phyloP scores from a whole-genome alignment of 2,888 invertebrate species.

The Melanostoma mellinum region DNA sequence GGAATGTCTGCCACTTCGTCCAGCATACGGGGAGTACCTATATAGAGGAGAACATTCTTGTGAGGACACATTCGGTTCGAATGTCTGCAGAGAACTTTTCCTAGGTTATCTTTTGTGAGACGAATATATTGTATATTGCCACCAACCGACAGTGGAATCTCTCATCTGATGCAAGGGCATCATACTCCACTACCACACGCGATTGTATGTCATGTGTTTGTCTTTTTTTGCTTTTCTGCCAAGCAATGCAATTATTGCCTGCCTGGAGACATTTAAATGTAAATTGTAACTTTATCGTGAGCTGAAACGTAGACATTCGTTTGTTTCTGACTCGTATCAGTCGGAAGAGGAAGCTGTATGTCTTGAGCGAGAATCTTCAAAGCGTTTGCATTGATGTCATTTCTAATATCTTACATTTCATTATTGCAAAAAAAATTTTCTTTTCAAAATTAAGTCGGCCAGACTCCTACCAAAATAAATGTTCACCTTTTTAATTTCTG shows the following conservation, averaged over 20 bases:
- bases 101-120: slow-evolving; percentile 36
- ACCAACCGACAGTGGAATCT: slow-evolving; percentile 47
- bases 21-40: slow-evolving; percentile 14
- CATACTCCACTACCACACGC: slow-evolving; percentile 52
- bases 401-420: background rate
- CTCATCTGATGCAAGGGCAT: slow-evolving; percentile 33
- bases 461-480: no score
- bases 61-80: slow-evolving; percentile 40
- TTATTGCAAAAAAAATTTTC: no score
- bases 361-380: background rate
- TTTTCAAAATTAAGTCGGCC: no score
- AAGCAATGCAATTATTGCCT: slow-evolving; percentile 3
- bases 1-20: slow-evolving; percentile 61
- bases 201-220: slow-evolving; percentile 19
- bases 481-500: no score
- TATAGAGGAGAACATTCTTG: slow-evolving; percentile 33
- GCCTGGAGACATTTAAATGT: slow-evolving; percentile 27
- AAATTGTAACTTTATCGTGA: slow-evolving; percentile 2
- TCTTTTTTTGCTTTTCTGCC: background rate
- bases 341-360: slow-evolving; percentile 6
- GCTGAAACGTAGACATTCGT: background rate
- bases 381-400: background rate
- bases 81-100: slow-evolving; percentile 42
- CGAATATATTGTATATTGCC: slow-evolving; percentile 43
- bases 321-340: background rate